Evolutionary conservation across 2,888 invertebrate species (phyloP).

Genomic region (Euplexia lucipara): DNA sequence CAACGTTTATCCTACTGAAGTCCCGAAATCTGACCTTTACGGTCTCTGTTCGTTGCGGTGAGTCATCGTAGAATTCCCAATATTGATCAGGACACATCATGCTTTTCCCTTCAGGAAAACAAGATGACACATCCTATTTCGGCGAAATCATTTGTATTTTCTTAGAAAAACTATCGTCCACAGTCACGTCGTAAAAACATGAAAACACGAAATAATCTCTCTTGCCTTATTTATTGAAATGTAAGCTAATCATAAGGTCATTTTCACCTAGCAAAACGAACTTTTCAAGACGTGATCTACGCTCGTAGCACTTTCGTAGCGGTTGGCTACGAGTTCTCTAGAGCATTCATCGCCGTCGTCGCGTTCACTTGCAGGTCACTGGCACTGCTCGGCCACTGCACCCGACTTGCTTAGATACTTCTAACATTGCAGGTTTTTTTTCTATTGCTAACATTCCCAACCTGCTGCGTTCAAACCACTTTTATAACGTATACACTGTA

Average conservation of each 20-base stretch:
- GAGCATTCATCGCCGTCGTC: conserved; percentile 66
- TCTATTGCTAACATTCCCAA: conserved; percentile 87
- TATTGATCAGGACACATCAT: conserved; percentile 80
- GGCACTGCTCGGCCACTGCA: conserved; percentile 88
- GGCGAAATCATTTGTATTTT: conserved; percentile 42
- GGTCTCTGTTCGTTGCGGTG: conserved; percentile 31
- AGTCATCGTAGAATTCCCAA: conserved; percentile 71
- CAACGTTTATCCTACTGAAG: neutral
- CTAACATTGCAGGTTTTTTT: conserved; percentile 88
- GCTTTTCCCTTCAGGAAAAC: conserved; percentile 64
- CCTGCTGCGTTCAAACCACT: conserved; percentile 75
- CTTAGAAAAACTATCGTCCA: conserved; percentile 1
- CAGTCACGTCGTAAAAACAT: neutral
- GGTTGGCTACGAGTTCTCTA: conserved; percentile 77
- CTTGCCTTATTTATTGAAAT: conserved; percentile 18
- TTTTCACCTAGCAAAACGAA: conserved; percentile 36
- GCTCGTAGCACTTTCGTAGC: conserved; percentile 76
- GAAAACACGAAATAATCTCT: neutral
- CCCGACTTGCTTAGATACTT: conserved; percentile 89
- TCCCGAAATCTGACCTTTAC: conserved; percentile 17
- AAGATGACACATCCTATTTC: conserved; percentile 66
- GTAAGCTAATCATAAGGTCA: conserved; percentile 19
- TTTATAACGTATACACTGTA: conserved; percentile 63
- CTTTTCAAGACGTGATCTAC: conserved; percentile 45
- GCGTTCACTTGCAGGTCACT: conserved; percentile 84